Base-by-base conservation (phyloP, 1,140 invertebrate genomes). In the Pectinophora gossypiella region DNA sequence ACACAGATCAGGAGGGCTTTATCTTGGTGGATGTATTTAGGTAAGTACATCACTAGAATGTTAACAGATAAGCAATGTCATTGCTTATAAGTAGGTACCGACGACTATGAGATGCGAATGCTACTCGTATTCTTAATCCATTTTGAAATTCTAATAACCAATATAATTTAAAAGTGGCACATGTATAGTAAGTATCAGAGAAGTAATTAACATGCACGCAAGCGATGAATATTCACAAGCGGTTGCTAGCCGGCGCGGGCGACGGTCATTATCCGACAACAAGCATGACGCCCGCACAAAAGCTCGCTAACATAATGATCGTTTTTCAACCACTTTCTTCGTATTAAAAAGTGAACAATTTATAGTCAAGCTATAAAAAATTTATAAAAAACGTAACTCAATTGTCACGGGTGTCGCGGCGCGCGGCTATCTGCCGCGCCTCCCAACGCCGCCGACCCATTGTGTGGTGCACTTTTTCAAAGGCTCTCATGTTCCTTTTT, bases 321-420 rank as follows among this genome's bases (percentile, higher is more conserved):
- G 64, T 66, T 70, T 66, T 70, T 67, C 61, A 49, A 64, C 35
- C 63, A 80, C 74, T 80, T 80, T 80, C 76, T 69, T 80, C 65
- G 21, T 35, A 20, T 51, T 60, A 77, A 74, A 77, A 80, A 75
- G 51, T 54, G 52, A 48, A 61, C 61, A 59, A 68, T 63, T 70
- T 64, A 66, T 70, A 64, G 59, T 22, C 54, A 23, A 50, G 12
- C 48, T 43, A 35, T 48, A 64, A 66, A 69, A 71, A 72, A 68
- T 53, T 54, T 19, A 58, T 54, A 66, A 83, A 83, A 82, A 80
- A 67, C 59, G 52, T 78, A 83, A 83, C 70, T 80, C 59, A 68
- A 83, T 80, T 80, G 73, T 72, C 61, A 76, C 71, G 75, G 61
- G 50, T 65, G 60, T 70, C 68, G 32, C 13, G 47, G 40, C 20